Conservation (phyloP, 2,888 invertebrate genomes). For the Prostheceraeus crozeri region DNA sequence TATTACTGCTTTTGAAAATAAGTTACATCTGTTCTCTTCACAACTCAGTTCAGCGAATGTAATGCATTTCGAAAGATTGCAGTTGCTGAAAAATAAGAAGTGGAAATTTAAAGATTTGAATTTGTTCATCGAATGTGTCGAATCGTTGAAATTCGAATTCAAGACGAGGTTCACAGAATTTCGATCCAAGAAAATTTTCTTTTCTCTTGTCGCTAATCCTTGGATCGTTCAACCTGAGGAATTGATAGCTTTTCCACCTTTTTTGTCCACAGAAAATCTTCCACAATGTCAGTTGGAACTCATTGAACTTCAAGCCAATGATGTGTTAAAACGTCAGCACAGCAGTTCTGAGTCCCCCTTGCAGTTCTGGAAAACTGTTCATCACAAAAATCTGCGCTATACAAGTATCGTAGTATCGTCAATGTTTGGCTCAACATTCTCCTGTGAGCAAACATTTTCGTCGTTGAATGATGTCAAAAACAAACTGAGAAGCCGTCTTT, state of each 20-base stretch:
- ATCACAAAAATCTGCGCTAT: neutral
- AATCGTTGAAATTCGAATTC: too few relatives aligned
- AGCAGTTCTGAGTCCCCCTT: neutral
- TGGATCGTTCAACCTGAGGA: neutral
- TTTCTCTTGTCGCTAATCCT: too few relatives aligned
- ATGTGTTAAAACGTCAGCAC: slow-evolving; percentile 6
- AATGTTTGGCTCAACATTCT: slow-evolving; percentile 20
- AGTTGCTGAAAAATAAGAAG: neutral
- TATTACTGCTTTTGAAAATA: neutral
- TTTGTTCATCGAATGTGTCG: too few relatives aligned
- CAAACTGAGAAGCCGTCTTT: slow-evolving; percentile 2
- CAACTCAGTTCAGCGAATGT: neutral
- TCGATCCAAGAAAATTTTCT: too few relatives aligned
- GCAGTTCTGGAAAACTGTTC: slow-evolving; percentile 11
- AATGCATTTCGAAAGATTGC: neutral
- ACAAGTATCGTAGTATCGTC: neutral
- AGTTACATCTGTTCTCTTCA: neutral
- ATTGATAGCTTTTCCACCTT: neutral
- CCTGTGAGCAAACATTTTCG: neutral
- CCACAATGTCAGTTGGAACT: slow-evolving; percentile 7
- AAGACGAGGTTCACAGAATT: too few relatives aligned
- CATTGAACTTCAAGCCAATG: slow-evolving; percentile 11
- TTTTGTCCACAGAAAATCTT: neutral
- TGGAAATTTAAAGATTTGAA: too few relatives aligned
- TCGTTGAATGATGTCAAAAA: neutral